Percentiles rank a stretch among this genome's conserved stretches.
Conservation (phyloP, 2,888 invertebrate genomes). For the Stenotaenia linearis region DNA sequence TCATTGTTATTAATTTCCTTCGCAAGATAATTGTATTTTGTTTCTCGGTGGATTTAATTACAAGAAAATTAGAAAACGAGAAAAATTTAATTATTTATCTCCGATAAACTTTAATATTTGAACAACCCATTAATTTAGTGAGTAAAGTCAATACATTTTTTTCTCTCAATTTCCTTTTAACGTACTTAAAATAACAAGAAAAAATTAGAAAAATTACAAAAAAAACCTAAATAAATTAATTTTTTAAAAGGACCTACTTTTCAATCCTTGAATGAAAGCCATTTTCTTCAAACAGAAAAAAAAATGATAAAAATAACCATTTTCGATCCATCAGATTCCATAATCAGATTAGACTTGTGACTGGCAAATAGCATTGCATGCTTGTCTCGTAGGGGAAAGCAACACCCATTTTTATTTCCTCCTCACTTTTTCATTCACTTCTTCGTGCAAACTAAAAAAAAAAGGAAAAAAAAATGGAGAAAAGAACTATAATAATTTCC, state of each 20-base stretch:
- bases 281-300: neutral
- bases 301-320: neutral
- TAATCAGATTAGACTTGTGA: constrained; percentile 18
- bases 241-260: neutral
- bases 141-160: no score
- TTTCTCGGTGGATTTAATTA: neutral
- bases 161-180: no score
- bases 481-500: neutral
- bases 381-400: neutral
- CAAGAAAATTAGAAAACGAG: neutral
- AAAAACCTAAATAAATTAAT: no score
- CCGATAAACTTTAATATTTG: no score
- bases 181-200: no score
- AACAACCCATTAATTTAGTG: no score
- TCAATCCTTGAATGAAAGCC: neutral
- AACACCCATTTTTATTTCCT: constrained; percentile 7
- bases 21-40: neutral
- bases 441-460: neutral
- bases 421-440: neutral
- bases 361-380: constrained; percentile 1
- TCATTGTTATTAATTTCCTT: neutral
- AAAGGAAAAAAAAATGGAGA: neutral
- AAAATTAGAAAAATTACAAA: no score
- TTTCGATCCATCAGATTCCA: constrained; percentile 7
- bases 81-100: no score